Conservation (phyloP, 2,888 invertebrate genomes). For the Dicycla oo region DNA sequence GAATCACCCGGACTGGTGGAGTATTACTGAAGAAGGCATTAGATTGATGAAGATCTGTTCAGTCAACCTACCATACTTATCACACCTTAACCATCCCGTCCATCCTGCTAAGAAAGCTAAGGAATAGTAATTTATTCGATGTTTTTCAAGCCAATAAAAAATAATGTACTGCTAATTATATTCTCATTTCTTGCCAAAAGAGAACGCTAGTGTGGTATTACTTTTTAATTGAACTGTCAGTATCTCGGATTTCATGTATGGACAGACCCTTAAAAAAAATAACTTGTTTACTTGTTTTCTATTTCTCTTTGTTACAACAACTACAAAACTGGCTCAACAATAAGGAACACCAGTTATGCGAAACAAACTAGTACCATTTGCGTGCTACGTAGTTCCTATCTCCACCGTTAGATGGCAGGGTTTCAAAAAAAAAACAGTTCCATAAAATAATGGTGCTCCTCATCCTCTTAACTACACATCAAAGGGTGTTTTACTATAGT, state of each 20-base stretch:
- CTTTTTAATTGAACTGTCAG: too few species aligned
- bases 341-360: not conserved
- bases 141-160: not conserved
- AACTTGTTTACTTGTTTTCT: too few species aligned
- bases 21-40: slow-evolving; percentile 92
- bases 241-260: not conserved
- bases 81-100: slow-evolving; percentile 93
- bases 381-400: slow-evolving; percentile 1
- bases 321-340: not conserved
- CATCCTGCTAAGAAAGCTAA: slow-evolving; percentile 92
- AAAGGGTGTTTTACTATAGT: not conserved
- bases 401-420: slow-evolving; percentile 24
- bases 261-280: too few species aligned
- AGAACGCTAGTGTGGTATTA: too few species aligned
- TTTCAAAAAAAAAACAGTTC: slow-evolving; percentile 2
- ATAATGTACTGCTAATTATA: not conserved
- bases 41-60: slow-evolving; percentile 92
- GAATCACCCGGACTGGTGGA: slow-evolving; percentile 93
- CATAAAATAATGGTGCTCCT: too few species aligned
- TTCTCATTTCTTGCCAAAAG: slow-evolving; percentile 10
- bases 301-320: not conserved
- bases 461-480: too few species aligned
- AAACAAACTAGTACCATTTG: not conserved
- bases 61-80: slow-evolving; percentile 93
- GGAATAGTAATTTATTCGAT: slow-evolving; percentile 1